Conservation (phyloP, 2,888 invertebrate species). For the Trichopoda pennipes region DNA sequence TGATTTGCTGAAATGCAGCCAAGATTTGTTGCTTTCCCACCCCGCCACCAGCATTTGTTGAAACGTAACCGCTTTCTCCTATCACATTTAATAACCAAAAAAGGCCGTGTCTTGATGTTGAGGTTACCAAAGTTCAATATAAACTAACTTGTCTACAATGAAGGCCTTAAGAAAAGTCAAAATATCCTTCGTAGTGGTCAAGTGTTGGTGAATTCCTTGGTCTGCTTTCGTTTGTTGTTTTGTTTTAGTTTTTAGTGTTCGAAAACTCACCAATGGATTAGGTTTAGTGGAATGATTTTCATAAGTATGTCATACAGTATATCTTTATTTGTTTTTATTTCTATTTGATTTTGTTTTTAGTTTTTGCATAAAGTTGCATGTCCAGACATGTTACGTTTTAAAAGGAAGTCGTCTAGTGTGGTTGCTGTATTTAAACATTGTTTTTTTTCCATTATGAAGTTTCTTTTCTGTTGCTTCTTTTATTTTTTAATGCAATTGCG, state of each 20-base stretch:
- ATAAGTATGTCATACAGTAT: constrained; percentile 53
- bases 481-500: constrained; percentile 41
- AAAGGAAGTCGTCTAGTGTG: constrained; percentile 57
- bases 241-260: constrained; percentile 17
- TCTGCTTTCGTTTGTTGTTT: constrained; percentile 31
- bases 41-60: constrained; percentile 53
- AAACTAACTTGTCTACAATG: constrained; percentile 53
- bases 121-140: constrained; percentile 66
- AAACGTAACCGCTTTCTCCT: constrained; percentile 24
- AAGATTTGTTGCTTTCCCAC: constrained; percentile 57
- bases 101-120: constrained; percentile 55
- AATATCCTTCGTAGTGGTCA: constrained; percentile 65
- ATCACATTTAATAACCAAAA: constrained; percentile 14
- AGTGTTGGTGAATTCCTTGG: constrained; percentile 60
- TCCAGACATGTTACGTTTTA: constrained; percentile 61
- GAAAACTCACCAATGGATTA: constrained; percentile 50
- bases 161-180: constrained; percentile 43
- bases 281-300: constrained; percentile 16
- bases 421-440: constrained; percentile 33
- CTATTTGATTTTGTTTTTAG: constrained; percentile 26
- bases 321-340: constrained; percentile 48
- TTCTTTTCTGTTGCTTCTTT: constrained; percentile 24
- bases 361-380: constrained; percentile 58
- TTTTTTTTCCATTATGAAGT: constrained; percentile 65
- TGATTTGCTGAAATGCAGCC: constrained; percentile 62